Conservation (phyloP, 2,888 invertebrate species). For the Leucozona laternaria region DNA sequence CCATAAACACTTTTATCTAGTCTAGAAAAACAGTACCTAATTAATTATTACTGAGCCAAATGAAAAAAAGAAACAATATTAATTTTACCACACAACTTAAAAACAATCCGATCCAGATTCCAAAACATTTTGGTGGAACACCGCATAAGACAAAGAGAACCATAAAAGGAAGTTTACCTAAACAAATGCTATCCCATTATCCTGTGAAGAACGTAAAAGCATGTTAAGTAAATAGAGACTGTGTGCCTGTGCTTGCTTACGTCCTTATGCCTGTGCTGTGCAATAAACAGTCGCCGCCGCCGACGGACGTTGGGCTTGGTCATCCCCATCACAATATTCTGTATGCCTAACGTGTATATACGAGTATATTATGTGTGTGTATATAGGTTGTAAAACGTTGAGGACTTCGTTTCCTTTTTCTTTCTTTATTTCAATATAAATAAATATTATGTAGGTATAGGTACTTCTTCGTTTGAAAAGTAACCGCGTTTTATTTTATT, state of each 20-base stretch:
- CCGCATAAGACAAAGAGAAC: slow-evolving; percentile 66
- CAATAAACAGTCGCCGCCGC: slow-evolving; percentile 53
- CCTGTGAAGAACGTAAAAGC: slow-evolving; percentile 33
- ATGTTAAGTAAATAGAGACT: slow-evolving; percentile 62
- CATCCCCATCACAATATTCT: slow-evolving; percentile 5
- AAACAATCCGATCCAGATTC: slow-evolving; percentile 48
- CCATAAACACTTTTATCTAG: slow-evolving; percentile 61
- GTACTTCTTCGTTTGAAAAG: slow-evolving; percentile 19
- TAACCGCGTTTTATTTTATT: slow-evolving; percentile 50
- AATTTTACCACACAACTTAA: slow-evolving; percentile 63
- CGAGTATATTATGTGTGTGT: background rate
- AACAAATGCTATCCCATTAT: slow-evolving; percentile 51
- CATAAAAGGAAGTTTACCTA: slow-evolving; percentile 62
- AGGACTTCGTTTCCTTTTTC: slow-evolving; percentile 21
- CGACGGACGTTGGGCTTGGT: slow-evolving; percentile 19
- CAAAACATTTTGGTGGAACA: slow-evolving; percentile 67
- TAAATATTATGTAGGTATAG: background rate
- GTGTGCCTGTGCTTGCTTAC: slow-evolving; percentile 58
- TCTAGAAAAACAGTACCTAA: slow-evolving; percentile 58
- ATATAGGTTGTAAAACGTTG: slow-evolving; percentile 31
- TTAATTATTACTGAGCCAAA: slow-evolving; percentile 57
- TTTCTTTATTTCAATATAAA: background rate
- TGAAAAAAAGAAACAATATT: slow-evolving; percentile 56
- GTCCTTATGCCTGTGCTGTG: slow-evolving; percentile 48
- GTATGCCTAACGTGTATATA: background rate